phyloP scores from a whole-genome alignment of 2,113 vertebrate genomes.

The Eolophus roseicapilla region DNA sequence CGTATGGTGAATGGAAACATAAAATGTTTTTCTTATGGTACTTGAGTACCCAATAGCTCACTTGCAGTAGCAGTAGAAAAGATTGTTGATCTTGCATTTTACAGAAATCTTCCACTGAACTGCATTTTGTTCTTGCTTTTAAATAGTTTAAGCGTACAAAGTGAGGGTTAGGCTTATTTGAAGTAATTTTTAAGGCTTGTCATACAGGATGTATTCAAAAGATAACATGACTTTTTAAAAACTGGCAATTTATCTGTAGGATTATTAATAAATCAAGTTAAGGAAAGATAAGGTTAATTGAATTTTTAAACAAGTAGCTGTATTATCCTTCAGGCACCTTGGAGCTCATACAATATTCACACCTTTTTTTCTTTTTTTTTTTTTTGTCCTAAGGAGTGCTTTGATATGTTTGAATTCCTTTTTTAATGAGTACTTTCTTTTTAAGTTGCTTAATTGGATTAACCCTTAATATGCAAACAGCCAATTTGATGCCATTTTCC shows the following conservation, averaged over 20 bases:
- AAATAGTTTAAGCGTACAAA: slow-evolving; percentile 43
- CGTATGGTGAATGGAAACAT: slow-evolving; percentile 12
- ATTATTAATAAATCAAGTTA: slow-evolving; percentile 78
- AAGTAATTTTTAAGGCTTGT: slow-evolving; percentile 62
- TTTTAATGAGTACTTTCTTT: slow-evolving; percentile 59
- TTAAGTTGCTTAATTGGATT: slow-evolving; percentile 55
- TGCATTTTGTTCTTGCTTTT: slow-evolving; percentile 46
- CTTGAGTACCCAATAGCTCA: slow-evolving; percentile 50
- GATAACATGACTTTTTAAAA: slow-evolving; percentile 69
- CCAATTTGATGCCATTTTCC: slow-evolving; percentile 8
- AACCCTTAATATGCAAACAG: slow-evolving; percentile 26
- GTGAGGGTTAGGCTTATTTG: slow-evolving; percentile 15
- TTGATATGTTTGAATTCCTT: slow-evolving; percentile 69
- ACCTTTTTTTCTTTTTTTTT: slow-evolving; percentile 55
- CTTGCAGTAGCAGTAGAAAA: neutral
- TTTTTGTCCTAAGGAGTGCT: slow-evolving; percentile 46
- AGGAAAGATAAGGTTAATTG: slow-evolving; percentile 78
- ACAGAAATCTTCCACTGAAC: slow-evolving; percentile 25
- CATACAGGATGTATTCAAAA: slow-evolving; percentile 62
- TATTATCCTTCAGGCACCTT: slow-evolving; percentile 76
- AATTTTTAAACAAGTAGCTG: slow-evolving; percentile 75
- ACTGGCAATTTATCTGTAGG: slow-evolving; percentile 66
- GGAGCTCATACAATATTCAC: slow-evolving; percentile 71
- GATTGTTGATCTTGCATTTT: slow-evolving; percentile 11
- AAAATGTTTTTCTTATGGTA: slow-evolving; percentile 47